phyloP scores from a whole-genome alignment of 2,113 vertebrate species.

The Lepidothrix coronata region DNA sequence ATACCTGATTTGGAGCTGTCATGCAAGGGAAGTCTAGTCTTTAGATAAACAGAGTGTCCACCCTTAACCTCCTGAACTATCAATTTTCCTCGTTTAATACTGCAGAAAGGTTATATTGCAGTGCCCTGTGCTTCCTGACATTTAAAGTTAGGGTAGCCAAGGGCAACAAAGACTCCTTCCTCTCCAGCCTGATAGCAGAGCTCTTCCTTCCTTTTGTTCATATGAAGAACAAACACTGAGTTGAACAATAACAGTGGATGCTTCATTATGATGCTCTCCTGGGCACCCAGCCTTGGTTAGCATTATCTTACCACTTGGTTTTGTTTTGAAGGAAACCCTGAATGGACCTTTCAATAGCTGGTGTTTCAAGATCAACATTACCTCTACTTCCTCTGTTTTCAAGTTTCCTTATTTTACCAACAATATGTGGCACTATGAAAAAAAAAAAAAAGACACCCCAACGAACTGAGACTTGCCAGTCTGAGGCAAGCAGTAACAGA shows the following conservation, averaged over 20 bases:
- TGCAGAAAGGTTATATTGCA: conserved; percentile 60
- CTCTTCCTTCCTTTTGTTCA: conserved; percentile 76
- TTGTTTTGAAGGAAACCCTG: conserved; percentile 72
- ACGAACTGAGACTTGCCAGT: background rate
- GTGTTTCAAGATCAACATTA: conserved; percentile 41
- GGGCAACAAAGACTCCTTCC: conserved; percentile 76
- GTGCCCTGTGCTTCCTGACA: conserved; percentile 72
- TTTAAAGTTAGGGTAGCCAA: conserved; percentile 77
- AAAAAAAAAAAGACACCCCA: background rate
- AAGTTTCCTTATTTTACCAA: conserved; percentile 23
- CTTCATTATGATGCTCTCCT: conserved; percentile 67
- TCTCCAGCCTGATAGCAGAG: conserved; percentile 72
- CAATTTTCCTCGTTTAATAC: background rate
- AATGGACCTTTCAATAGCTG: conserved; percentile 26
- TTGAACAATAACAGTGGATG: conserved; percentile 68
- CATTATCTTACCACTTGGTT: conserved; percentile 68
- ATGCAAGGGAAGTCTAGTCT: conserved; percentile 1
- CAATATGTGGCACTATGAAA: background rate
- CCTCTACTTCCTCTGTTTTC: conserved; percentile 28
- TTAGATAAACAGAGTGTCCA: background rate
- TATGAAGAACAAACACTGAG: conserved; percentile 70
- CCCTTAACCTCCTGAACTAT: conserved; percentile 34
- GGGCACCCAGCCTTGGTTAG: conserved; percentile 41
- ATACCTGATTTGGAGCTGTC: conserved; percentile 7
- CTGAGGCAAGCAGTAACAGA: background rate